phyloP scores from a whole-genome alignment of 2,888 invertebrate genomes.

The Stenoptilia bipunctidactyla region DNA sequence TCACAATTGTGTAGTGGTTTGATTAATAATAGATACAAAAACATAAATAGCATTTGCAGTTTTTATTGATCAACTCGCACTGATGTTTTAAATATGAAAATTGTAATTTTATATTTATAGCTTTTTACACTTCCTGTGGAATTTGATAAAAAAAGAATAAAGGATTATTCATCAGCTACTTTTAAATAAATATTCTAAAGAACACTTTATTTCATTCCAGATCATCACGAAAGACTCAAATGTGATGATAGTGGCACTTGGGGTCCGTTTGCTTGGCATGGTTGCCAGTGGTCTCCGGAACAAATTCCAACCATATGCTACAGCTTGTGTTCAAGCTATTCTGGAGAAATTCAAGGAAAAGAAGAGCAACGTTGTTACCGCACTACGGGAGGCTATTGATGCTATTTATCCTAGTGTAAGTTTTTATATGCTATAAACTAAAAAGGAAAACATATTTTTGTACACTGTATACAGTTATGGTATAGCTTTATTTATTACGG shows the following conservation, averaged over 20 bases:
- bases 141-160: no score
- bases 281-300: slow-evolving; percentile 90
- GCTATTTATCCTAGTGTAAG: slow-evolving; percentile 85
- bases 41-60: no score
- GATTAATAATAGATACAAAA: no score
- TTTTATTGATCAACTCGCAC: no score
- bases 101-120: no score
- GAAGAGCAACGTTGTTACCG: slow-evolving; percentile 89
- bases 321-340: slow-evolving; percentile 80
- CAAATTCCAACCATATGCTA: slow-evolving; percentile 87
- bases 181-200: no score
- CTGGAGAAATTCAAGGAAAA: slow-evolving; percentile 98
- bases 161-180: no score
- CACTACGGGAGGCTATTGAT: slow-evolving; percentile 91
- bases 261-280: slow-evolving; percentile 85
- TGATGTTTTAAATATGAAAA: no score
- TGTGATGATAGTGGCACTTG: slow-evolving; percentile 90
- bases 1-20: no score
- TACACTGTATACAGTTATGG: no score
- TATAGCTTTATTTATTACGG: no score
- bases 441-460: slow-evolving; percentile 83
- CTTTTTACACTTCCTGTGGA: no score
- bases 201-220: slow-evolving; percentile 49
- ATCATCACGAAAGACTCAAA: slow-evolving; percentile 95
- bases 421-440: slow-evolving; percentile 72